Base-by-base conservation (phyloP, 2,888 invertebrate genomes). In the Dioctria linearis region DNA sequence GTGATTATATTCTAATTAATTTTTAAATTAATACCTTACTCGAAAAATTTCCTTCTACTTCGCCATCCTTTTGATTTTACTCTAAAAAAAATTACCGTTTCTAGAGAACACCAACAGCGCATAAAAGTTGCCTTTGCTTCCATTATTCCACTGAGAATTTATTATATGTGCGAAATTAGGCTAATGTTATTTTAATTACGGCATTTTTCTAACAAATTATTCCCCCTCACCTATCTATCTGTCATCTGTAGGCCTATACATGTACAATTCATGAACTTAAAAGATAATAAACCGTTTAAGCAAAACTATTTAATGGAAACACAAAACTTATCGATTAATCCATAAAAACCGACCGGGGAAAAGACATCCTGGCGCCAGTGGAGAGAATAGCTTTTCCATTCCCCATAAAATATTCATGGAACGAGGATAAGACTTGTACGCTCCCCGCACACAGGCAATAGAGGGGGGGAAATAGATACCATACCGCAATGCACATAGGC, bases 251-350 rank as follows among this genome's bases (percentile, higher is more conserved):
- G 9, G 11, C 13, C n/a, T 25, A 54, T 25, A 25, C 59, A 75
- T 67, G 46, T 43, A 46, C 67, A 40, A 73, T 73, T 59, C 43
- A 61, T 59, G 43, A 75, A 46, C 75, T 61, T 75, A 59, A 59
- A 75, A 75, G 43, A 75, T 39, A 75, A 61, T 75, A 75, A 75
- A 75, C 57, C 75, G 61, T 59, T 75, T 61, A 75, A 75, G 46
- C 11, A n/a, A 8, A 61, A 43, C 59, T 75, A 75, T 75, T 51
- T 75, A 9, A 49, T 13, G 25, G 6, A 54, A 61, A 57, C 13
- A 37, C 61, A 25, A 71, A 61, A 61, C 57, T 61, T 59, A 75
- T 75, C 61, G 75, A 75, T 75, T 75, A 42, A 75, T 59, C 59
- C 59, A 73, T 73, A 73, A 73, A 73, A 54, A 54, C 51, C 39